Evolutionary conservation across 2,113 vertebrate species (phyloP).

Genomic region (Copsychus sechellarum): DNA sequence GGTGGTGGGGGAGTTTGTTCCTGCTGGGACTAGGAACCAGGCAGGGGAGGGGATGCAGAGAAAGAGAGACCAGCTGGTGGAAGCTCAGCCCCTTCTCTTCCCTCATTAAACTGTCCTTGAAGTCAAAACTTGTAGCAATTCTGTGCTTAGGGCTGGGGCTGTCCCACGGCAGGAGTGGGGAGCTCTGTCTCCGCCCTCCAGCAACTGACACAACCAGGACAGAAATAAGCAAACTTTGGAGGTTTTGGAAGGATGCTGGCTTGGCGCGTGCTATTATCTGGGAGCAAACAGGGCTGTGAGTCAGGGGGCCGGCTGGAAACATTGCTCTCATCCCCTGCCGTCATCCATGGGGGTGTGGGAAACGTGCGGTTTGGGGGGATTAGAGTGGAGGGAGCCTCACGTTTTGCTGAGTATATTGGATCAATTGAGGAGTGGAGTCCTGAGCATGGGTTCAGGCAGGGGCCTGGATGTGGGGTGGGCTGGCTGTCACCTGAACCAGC

Average conservation of each 20-base stretch:
- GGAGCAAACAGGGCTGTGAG: neutral
- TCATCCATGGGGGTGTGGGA: neutral
- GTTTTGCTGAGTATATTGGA: neutral
- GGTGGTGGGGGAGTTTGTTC: neutral
- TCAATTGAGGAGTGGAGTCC: neutral
- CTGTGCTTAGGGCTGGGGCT: neutral
- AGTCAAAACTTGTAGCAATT: neutral
- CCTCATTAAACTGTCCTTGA: neutral
- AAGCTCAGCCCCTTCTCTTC: neutral
- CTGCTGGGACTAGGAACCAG: neutral
- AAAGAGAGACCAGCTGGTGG: neutral
- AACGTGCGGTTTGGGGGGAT: accelerated
- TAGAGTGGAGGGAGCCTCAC: neutral
- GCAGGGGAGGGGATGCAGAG: neutral
- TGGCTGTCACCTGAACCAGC: neutral
- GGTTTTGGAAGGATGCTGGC: neutral
- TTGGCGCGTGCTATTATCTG: neutral
- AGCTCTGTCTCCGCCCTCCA: neutral
- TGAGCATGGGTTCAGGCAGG: neutral
- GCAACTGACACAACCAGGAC: accelerated
- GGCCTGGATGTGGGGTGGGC: accelerated
- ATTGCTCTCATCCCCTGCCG: neutral
- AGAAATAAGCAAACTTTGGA: neutral
- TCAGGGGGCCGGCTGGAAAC: neutral
- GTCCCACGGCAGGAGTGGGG: accelerated